Evolutionary conservation across 2,797 vertebrate genomes (phyloP).

Genomic region (Lerista edwardsae): DNA sequence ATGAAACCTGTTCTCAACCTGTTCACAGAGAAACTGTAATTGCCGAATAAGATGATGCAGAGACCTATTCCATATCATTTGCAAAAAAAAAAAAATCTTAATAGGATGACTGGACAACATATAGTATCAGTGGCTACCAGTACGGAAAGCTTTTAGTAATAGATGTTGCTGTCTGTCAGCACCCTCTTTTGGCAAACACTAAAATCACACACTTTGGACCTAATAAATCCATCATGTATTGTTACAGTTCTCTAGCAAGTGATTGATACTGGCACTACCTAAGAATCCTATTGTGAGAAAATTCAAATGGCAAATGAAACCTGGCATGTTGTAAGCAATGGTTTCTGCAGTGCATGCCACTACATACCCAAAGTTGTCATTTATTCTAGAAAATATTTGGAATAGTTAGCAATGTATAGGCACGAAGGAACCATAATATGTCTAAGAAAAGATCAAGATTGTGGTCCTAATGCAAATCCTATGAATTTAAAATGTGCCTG

Average conservation of each 20-base stretch:
- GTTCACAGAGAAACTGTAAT: conserved; percentile 15
- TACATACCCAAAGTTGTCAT: neutral
- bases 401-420: neutral
- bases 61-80: neutral
- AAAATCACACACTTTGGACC: neutral
- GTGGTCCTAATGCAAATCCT: neutral
- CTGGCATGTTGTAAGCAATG: neutral
- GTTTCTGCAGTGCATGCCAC: neutral
- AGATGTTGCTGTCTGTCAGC: conserved; percentile 61
- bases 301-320: neutral
- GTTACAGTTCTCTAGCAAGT: conserved; percentile 1
- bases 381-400: neutral
- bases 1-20: conserved; percentile 41
- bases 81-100: neutral
- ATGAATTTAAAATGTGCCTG: neutral
- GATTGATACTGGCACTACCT: neutral
- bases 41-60: neutral
- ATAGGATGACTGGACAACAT: neutral
- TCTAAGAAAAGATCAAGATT: neutral
- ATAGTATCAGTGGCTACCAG: neutral
- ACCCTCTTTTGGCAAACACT: conserved; percentile 76
- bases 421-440: neutral
- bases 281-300: accelerated
- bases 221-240: neutral
- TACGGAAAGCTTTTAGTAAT: neutral